Conservation (phyloP, 2,113 vertebrate species). For the Haliaeetus leucogaster region DNA sequence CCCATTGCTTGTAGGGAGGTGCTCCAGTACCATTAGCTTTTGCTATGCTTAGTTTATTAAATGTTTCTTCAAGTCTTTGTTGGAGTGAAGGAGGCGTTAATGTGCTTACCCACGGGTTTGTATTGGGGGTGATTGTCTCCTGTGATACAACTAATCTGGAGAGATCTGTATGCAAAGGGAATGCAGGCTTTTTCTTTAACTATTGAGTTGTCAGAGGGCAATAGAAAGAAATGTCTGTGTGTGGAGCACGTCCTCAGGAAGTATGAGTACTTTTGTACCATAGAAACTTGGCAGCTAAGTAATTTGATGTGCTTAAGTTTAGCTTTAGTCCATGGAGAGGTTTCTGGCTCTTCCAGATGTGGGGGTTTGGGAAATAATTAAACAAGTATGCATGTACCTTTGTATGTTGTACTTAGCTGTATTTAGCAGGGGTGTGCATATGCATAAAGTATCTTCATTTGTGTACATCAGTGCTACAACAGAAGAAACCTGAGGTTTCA, state of each 20-base stretch:
- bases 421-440: background rate
- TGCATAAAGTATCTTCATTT: background rate
- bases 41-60: background rate
- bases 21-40: background rate
- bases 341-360: background rate
- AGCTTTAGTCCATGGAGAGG: background rate
- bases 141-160: background rate
- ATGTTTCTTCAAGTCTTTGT: background rate
- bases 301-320: background rate
- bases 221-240: background rate
- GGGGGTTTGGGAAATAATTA: background rate
- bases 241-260: background rate
- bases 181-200: background rate
- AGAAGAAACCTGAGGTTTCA: background rate
- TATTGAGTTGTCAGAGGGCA: background rate
- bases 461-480: background rate
- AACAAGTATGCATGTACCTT: accelerated
- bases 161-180: background rate
- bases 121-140: background rate
- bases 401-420: background rate
- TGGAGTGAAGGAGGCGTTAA: background rate
- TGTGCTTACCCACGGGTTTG: background rate
- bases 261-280: background rate
- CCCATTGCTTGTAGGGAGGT: background rate
- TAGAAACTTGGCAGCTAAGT: background rate